Percentiles rank a stretch among this genome's conserved stretches.
Conservation (phyloP, 2,797 vertebrate genomes). For the Prunella strophiata region DNA sequence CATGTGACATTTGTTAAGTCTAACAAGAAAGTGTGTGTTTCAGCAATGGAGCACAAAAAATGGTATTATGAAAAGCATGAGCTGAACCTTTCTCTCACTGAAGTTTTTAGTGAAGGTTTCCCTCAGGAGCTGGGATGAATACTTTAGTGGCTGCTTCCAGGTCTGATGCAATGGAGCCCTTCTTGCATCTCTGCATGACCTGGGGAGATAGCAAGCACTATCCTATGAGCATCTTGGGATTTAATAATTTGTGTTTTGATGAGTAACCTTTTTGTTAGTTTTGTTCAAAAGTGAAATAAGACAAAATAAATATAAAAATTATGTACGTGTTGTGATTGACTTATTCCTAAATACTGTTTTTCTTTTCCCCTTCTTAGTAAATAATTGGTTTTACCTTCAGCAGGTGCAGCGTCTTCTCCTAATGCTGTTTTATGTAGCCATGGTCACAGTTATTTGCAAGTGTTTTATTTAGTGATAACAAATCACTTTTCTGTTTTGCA, state of each 20-base stretch:
- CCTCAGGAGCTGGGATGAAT: not conserved
- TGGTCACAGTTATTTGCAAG: not conserved
- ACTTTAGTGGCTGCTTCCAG: not conserved
- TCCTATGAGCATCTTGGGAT: too few relatives aligned
- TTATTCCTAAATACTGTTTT: not conserved
- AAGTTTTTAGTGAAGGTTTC: not conserved
- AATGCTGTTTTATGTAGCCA: not conserved
- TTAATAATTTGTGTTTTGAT: not conserved
- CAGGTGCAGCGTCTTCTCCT: not conserved
- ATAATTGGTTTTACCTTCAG: not conserved
- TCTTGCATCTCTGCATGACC: not conserved
- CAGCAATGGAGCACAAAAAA: not conserved
- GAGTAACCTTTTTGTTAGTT: not conserved
- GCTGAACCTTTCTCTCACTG: not conserved
- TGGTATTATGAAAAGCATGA: not conserved
- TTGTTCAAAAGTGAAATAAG: not conserved
- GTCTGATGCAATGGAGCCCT: not conserved
- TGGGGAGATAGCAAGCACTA: too few relatives aligned
- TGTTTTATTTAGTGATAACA: not conserved
- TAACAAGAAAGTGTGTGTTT: not conserved
- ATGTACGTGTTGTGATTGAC: not conserved
- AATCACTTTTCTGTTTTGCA: not conserved
- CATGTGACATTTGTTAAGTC: not conserved
- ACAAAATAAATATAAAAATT: not conserved
- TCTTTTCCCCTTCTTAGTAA: not conserved